Evolutionary conservation across 1,140 invertebrate species (phyloP), one percentile per base, ranked within the genome.

Genomic region (Subanguina moxae): DNA sequence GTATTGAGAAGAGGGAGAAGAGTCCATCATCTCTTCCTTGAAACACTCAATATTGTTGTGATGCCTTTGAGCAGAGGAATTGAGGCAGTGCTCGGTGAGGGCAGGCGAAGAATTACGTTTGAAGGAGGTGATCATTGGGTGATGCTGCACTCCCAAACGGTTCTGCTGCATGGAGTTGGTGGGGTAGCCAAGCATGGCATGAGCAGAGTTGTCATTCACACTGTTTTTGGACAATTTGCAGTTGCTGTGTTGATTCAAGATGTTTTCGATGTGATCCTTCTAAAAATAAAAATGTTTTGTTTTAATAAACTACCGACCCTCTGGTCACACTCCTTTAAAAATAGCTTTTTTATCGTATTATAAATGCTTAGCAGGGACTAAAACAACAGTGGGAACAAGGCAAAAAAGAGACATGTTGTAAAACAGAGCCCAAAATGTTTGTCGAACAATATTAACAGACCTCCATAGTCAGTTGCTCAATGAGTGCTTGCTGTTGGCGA

Each of bases 401-500:
- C n/a, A n/a, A n/a, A n/a, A n/a, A n/a, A n/a, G n/a, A n/a, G n/a
- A n/a, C n/a, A n/a, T n/a, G n/a, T n/a, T n/a, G n/a, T n/a, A n/a
- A n/a, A n/a, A n/a, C n/a, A n/a, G n/a, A 30, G 17, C 30, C 23
- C 21, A 11, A 30, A 61, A 61, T 30, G 38, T 7, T 30, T 21
- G 3, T 30, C 11, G 3, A 38, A 38, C 11, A 5, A 38, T 3
- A 3, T 38, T 11, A 5, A 38, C 32, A 5, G 3, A 38, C 32
- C 32, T 38, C 32, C 32, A 38, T 38, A 38, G 32, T 38, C 11
- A 61, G 58, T 43, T 61, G 58, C 21, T 61, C 58, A 19, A 61
- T 30, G 5, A 61, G 17, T 3, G 8, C 28, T 30, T 25, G 58
- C n/a, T 61, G 19, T n/a, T 74, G 70, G 1, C 42, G 70, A 75